Evolutionary conservation across 2,113 vertebrate species (phyloP).

Genomic region (Heterotilapia buettikoferi): DNA sequence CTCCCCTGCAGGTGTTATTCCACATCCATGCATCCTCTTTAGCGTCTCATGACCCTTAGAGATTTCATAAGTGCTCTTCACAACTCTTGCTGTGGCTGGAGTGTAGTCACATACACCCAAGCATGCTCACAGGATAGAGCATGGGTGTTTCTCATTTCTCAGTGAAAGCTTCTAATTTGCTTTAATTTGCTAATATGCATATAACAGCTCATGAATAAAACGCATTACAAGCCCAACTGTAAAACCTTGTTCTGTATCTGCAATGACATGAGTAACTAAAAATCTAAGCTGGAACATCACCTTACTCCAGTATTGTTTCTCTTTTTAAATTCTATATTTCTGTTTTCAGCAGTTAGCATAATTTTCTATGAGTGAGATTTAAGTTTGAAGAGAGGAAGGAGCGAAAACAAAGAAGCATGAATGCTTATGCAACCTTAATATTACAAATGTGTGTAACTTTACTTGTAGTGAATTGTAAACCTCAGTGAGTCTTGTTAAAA

Average conservation of each 20-base stretch:
- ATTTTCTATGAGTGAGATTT: background rate
- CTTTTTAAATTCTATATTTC: background rate
- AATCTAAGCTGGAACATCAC: background rate
- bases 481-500: background rate
- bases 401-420: background rate
- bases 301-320: background rate
- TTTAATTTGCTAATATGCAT: background rate
- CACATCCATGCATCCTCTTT: constrained; percentile 15
- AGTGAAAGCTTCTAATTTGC: background rate
- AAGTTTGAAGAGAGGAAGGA: background rate
- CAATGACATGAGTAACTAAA: background rate
- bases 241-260: background rate
- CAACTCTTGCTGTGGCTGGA: background rate
- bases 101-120: background rate
- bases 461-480: background rate
- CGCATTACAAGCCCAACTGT: background rate
- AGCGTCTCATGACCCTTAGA: background rate
- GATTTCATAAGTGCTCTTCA: constrained; percentile 14
- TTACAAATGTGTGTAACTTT: background rate
- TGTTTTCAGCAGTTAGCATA: background rate
- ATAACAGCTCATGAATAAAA: background rate
- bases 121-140: background rate
- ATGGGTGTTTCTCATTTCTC: background rate
- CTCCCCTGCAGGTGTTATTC: constrained; percentile 15
- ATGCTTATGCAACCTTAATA: background rate